Conservation (phyloP, 1,140 invertebrate species). For the Euglossa dilemma region DNA sequence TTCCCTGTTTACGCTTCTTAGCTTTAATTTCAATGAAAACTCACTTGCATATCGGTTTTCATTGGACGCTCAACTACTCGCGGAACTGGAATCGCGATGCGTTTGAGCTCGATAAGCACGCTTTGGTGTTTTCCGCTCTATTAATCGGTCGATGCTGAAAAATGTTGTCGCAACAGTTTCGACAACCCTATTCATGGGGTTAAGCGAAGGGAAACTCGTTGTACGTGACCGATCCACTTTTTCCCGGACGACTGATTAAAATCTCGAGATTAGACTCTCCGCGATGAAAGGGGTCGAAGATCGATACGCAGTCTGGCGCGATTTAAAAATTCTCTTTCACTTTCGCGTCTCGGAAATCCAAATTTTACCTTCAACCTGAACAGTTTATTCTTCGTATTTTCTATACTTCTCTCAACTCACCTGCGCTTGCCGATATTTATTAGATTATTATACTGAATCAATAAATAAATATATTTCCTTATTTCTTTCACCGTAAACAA, state of each 20-base stretch:
- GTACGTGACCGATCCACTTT: slow-evolving; percentile 16
- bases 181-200: slow-evolving; percentile 14
- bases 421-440: neutral
- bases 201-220: slow-evolving; percentile 5
- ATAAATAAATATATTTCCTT: too few species aligned
- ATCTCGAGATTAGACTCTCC: slow-evolving; percentile 14
- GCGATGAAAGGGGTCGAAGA: neutral
- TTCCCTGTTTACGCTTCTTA: neutral
- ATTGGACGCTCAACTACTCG: neutral
- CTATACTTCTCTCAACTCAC: neutral
- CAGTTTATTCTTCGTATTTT: neutral
- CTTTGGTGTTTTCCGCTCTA: slow-evolving; percentile 19
- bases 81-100: slow-evolving; percentile 2
- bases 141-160: slow-evolving; percentile 17
- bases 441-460: too few species aligned
- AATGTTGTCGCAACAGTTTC: slow-evolving; percentile 32
- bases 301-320: neutral
- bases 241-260: slow-evolving; percentile 10
- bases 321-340: neutral
- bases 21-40: neutral
- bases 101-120: slow-evolving; percentile 31
- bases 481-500: too few species aligned
- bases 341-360: neutral
- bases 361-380: neutral
- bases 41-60: neutral